A percentile compares a stretch with the other conserved stretches of the same genome.
These are phyloP conservation scores for Pholis gunnellus DNA, from an alignment of 2,113 vertebrate species.

Conservation along the genomic window DNA sequence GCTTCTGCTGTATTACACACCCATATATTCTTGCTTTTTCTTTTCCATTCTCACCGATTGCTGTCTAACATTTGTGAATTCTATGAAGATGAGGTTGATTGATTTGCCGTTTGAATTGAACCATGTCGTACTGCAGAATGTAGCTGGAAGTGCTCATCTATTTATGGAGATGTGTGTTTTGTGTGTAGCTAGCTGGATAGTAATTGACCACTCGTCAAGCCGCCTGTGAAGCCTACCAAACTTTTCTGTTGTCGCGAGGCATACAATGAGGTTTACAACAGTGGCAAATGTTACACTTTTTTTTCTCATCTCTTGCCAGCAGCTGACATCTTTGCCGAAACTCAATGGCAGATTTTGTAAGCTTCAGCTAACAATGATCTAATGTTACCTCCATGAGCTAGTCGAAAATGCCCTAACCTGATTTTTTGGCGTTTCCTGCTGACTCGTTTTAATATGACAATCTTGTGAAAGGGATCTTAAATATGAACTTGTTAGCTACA, in stretches of 20 bases:
- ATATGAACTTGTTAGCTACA: background rate
- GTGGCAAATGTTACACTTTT: background rate
- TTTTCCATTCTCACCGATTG: slow-evolving; percentile 22
- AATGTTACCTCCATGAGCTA: background rate
- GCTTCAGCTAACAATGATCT: background rate
- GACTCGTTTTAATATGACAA: background rate
- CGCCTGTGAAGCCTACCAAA: background rate
- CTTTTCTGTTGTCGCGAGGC: background rate
- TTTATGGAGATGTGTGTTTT: slow-evolving; percentile 52
- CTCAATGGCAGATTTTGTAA: background rate
- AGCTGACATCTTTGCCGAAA: background rate
- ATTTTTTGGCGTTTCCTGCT: background rate
- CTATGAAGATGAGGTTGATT: slow-evolving; percentile 40
- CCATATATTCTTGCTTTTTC: slow-evolving; percentile 9
- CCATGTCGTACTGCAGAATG: slow-evolving; percentile 24
- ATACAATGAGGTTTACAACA: background rate
- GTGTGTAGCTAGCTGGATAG: background rate
- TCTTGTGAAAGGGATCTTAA: background rate
- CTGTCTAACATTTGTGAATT: slow-evolving; percentile 13
- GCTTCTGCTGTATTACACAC: background rate
- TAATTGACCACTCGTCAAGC: background rate
- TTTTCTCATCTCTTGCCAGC: background rate
- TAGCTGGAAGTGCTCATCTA: slow-evolving; percentile 23
- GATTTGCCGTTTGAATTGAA: slow-evolving; percentile 46
- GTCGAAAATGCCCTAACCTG: background rate